Evolutionary conservation across 2,888 invertebrate genomes (phyloP), one percentile per base, ranked within the genome.

Genomic region (Drosophila rellima): DNA sequence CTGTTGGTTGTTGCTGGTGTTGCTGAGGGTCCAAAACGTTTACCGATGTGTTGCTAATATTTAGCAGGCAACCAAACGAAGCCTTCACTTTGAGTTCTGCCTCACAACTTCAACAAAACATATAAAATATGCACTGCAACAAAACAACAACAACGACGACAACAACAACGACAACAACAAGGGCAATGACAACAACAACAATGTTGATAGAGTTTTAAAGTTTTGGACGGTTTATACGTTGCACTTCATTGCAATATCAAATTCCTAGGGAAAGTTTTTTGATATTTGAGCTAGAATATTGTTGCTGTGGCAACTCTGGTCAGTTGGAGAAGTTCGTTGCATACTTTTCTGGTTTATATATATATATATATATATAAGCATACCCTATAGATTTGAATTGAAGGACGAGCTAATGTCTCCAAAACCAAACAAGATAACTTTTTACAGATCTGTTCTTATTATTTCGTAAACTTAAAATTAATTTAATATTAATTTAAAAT

Each of bases 21-120:
- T 68, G 61, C 66, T 68, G 45, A 40, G 45, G 59, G 56, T 82
- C 71, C 63, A 75, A 68, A 89, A 62, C 71, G 74, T 77, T 76
- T 72, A 79, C 80, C 80, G 87, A 87, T 86, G 83, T 81, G 82
- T 72, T 87, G 84, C 88, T 89, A 90, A 90, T 85, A 78, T 82
- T 87, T 65, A 62, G 62, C 75, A 75, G 80, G 50, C 62, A 64
- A 54, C 70, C 66, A 65, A 56, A 75, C 69, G 75, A 62, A 74
- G 56, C 33, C 73, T 63, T 70, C 66, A 71, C 61, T 55, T 61
- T 57, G 56, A 42, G 64, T 31, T 35, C 23, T 47, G 57, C 50
- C 55, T 10, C 18, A 65, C 35, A 75, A 75, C 66, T 63, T 37
- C 37, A 48, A 29, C 59, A 71, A 55, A 83, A 78, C 75, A 72